These are phyloP conservation scores for Dioctria linearis DNA, from an alignment of 2,888 invertebrate genomes.

Conservation along the genomic window DNA sequence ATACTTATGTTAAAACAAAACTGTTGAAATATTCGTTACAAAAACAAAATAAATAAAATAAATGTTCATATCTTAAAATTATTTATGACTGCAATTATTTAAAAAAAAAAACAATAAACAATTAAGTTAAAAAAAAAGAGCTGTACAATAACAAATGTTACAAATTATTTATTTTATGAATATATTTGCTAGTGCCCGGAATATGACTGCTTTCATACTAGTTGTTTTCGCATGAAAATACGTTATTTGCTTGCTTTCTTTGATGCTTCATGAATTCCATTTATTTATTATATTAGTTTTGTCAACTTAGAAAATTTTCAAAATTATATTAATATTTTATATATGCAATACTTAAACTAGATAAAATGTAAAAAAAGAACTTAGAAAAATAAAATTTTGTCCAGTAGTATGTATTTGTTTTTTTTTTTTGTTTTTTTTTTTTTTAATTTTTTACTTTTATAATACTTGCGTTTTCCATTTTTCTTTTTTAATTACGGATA, in stretches of 20 bases:
- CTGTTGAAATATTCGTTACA: no score
- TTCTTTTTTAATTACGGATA: slow-evolving; percentile 55
- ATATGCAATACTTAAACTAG: slow-evolving; percentile 29
- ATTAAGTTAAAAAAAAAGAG: slow-evolving; percentile 17
- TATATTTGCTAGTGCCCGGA: slow-evolving; percentile 52
- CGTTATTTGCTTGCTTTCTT: background rate
- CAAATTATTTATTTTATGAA: slow-evolving; percentile 18
- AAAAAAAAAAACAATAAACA: slow-evolving; percentile 32
- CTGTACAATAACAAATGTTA: slow-evolving; percentile 47
- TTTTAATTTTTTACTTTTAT: slow-evolving; percentile 3
- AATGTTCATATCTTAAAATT: background rate
- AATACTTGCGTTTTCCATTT: slow-evolving; percentile 49
- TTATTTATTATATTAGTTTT: background rate
- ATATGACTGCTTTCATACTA: background rate
- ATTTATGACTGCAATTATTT: background rate
- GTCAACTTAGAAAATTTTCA: slow-evolving; percentile 7
- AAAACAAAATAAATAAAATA: no score
- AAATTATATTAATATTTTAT: slow-evolving; percentile 12
- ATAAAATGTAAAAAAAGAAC: slow-evolving; percentile 42
- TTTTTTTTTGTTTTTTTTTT: slow-evolving; percentile 51
- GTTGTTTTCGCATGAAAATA: no score
- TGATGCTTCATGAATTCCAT: background rate
- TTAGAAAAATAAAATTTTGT: slow-evolving; percentile 46
- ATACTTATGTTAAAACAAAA: no score
- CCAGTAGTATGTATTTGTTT: slow-evolving; percentile 56